Evolutionary conservation across 2,797 vertebrate genomes (phyloP), one percentile per base, ranked within the genome.

Genomic region (Anolis apletophallus): DNA sequence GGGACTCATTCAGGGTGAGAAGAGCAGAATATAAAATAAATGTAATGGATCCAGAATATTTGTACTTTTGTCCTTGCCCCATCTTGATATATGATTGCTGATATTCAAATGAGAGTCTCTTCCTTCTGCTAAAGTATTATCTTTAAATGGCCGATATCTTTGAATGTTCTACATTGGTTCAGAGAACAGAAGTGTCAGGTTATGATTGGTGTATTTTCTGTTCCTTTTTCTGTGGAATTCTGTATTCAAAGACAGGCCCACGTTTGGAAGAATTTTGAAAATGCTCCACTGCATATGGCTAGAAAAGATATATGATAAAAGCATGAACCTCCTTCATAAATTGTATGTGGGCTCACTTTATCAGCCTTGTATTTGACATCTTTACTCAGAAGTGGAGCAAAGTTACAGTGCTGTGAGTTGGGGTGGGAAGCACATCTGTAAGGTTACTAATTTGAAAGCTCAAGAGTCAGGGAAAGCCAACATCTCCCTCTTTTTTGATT

Each of bases 341-440:
- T 46, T 54, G 32, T 0, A 0, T 82, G 72, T 50, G 90, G 61
- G 61, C 90, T 89, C 89, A n/a, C 32, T 92, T 90, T 90, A 94
- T 96, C 93, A 95, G 91, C 96, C 95, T 96, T 95, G 75, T 69
- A 84, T 94, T 61, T 95, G 90, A 93, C 88, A 90, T 32, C 21
- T 84, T 78, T 89, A 46, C 50, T 36, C 29, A 87, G 87, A 88
- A 92, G 92, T 92, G 92, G 85, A 87, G 64, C 89, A 92, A 89
- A 59, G 36, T 93, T 88, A 94, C 71, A 88, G 91, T 73, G 86
- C 50, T 84, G 91, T 87, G 88, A 94, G 87, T 95, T 91, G 94
- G 40, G 88, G 87, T 95, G 94, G 96, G 80, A 95, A 96, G 91
- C 93, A 96, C 23, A 36, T 95, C 34, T 87, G 89, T 87, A 86